Base-by-base conservation (phyloP, 2,113 vertebrate species). In the Gorsachius goisagi region DNA sequence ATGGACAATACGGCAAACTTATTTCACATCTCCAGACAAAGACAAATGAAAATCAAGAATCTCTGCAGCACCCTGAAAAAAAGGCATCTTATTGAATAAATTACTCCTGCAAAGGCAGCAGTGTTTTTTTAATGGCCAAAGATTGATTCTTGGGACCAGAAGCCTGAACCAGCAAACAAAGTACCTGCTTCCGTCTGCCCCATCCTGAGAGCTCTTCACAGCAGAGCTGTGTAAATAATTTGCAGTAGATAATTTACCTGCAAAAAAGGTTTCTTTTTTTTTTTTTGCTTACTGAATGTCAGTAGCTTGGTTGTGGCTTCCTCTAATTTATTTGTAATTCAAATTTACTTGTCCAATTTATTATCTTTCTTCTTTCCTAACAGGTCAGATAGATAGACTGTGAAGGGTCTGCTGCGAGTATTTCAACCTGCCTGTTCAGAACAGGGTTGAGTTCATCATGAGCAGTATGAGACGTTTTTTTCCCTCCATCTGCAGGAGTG, bases 311-410 rank as follows among this genome's bases (percentile, higher is more conserved):
- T 86, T 93, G 88, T 92, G 49, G 41, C 76, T 95, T 97, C 90
- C 82, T 93, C 76, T 88, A 90, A 93, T 93, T 94, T 95, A 94
- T 96, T 96, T 97, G 95, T 88, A 96, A 96, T 96, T 97, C 96
- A 97, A 95, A 97, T 97, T 52, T 71, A 79, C 92, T 94, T 95
- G 81, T 87, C 91, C 92, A 94, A 44, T 93, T 88, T 95, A 85
- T 95, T 96, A 94, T 93, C 92, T 95, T 94, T 67, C 88, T 94
- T 69, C 68, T 74, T 74, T 92, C 73, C 71, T 81, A 94, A 71
- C 71, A 78, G 86, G 89, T 95, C 81, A 92, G 90, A 92, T 92
- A 93, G 90, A 93, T 90, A 79, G 84, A 73, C 80, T 85, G 66
- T 76, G 94, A 95, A 93, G 87, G 84, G 81, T 95, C 77, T 93